Percentiles rank a stretch among this genome's conserved stretches.
Evolutionary conservation across 2,888 invertebrate genomes (phyloP).

Genomic region (Diarsia brunnea): DNA sequence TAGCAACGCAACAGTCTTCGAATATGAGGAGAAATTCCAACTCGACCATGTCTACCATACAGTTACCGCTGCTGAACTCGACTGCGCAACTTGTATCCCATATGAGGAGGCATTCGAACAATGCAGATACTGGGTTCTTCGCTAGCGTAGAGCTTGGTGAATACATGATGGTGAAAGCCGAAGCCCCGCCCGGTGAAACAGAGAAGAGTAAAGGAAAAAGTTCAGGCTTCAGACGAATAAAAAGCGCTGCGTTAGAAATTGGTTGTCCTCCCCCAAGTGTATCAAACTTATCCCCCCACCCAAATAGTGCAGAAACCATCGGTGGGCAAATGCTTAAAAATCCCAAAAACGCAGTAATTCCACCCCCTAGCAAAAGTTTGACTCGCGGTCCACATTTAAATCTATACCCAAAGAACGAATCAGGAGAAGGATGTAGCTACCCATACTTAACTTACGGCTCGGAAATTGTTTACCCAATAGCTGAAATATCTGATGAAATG

Average conservation of each 20-base stretch:
- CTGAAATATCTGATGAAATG: slow-evolving; percentile 95
- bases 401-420: slow-evolving; percentile 92
- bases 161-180: slow-evolving; percentile 89
- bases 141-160: slow-evolving; percentile 89
- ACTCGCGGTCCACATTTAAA: slow-evolving; percentile 93
- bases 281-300: slow-evolving; percentile 94
- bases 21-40: slow-evolving; percentile 91
- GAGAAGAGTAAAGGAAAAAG: slow-evolving; percentile 90
- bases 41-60: slow-evolving; percentile 92
- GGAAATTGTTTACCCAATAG: slow-evolving; percentile 95
- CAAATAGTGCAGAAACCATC: slow-evolving; percentile 95
- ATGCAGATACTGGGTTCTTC: slow-evolving; percentile 91
- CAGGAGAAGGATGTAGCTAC: slow-evolving; percentile 94
- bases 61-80: slow-evolving; percentile 89
- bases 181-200: slow-evolving; percentile 86
- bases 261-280: slow-evolving; percentile 93
- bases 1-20: slow-evolving; percentile 86
- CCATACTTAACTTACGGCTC: slow-evolving; percentile 93
- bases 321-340: slow-evolving; percentile 92
- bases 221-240: slow-evolving; percentile 92
- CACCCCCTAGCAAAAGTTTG: slow-evolving; percentile 93
- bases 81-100: slow-evolving; percentile 88
- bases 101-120: slow-evolving; percentile 91
- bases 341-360: slow-evolving; percentile 91
- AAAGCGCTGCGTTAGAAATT: slow-evolving; percentile 93